These are phyloP conservation scores for Microtus pennsylvanicus DNA, from an alignment of 2,113 vertebrate species.

Conservation along the genomic window DNA sequence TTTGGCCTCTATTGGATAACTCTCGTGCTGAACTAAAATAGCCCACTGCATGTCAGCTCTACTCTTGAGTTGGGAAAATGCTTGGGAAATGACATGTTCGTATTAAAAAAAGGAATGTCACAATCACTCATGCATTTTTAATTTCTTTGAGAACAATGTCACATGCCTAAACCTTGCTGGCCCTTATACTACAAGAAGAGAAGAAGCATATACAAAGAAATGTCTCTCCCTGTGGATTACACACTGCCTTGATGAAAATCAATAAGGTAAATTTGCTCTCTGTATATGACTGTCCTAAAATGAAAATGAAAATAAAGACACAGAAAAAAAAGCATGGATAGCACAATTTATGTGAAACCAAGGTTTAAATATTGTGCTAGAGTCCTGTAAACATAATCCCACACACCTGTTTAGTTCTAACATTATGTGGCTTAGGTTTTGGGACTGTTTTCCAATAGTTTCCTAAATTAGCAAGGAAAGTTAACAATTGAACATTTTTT, in stretches of 20 bases:
- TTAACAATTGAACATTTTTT: not conserved
- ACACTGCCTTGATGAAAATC: not conserved
- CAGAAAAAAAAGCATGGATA: not conserved
- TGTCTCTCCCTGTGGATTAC: not conserved
- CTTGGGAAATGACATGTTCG: not conserved
- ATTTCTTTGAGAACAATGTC: not conserved
- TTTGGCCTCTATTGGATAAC: not conserved
- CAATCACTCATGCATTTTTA: not conserved
- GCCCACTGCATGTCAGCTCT: not conserved
- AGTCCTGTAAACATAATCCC: not conserved
- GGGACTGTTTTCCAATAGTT: not conserved
- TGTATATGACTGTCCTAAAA: not conserved
- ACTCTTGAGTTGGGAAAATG: not conserved
- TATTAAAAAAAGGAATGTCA: not conserved
- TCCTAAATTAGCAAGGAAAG: not conserved
- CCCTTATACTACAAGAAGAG: not conserved
- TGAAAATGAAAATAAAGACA: not conserved
- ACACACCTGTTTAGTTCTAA: not conserved
- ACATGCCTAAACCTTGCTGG: not conserved
- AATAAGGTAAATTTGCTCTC: not conserved
- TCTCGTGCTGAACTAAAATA: not conserved
- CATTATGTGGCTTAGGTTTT: not conserved
- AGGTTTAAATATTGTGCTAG: not conserved
- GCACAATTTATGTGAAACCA: not conserved
- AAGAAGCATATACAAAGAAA: not conserved